These are phyloP conservation scores for Rhynchopsitta pachyrhyncha DNA, from an alignment of 2,113 vertebrate species.

Conservation along the genomic window DNA sequence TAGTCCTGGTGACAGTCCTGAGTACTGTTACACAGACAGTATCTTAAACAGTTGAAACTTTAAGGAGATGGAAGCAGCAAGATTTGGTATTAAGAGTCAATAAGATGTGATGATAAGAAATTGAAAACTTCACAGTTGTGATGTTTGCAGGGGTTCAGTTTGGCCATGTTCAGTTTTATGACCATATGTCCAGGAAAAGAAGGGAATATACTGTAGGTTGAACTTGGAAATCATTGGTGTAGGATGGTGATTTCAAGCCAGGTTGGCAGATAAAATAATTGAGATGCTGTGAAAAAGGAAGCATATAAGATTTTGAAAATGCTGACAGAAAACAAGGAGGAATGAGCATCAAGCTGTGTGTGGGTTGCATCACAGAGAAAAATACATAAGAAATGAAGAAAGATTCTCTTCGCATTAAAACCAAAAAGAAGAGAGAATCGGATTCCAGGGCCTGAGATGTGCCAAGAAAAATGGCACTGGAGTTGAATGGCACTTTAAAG, in stretches of 20 bases:
- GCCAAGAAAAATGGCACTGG: not conserved
- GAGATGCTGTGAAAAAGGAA: not conserved
- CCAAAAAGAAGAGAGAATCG: not conserved
- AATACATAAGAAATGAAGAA: not conserved
- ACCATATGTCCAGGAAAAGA: not conserved
- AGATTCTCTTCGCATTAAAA: not conserved
- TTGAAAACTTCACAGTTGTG: not conserved
- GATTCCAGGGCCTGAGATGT: not conserved
- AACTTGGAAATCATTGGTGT: not conserved
- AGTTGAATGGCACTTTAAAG: not conserved
- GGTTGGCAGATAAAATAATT: not conserved
- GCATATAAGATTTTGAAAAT: not conserved
- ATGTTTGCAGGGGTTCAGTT: not conserved
- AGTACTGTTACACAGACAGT: not conserved
- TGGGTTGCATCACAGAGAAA: not conserved
- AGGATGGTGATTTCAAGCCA: not conserved
- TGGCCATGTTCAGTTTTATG: not conserved
- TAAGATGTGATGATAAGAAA: not conserved
- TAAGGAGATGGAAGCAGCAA: not conserved
- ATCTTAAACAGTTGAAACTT: not conserved
- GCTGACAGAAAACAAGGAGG: not conserved
- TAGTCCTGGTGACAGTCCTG: not conserved
- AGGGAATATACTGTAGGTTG: not conserved
- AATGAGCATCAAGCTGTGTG: not conserved
- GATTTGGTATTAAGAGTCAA: rapidly evolving